phyloP scores from a whole-genome alignment of 30 jellyfish, hydroid and myxozoan genomes.

The Turritopsis rubra region DNA sequence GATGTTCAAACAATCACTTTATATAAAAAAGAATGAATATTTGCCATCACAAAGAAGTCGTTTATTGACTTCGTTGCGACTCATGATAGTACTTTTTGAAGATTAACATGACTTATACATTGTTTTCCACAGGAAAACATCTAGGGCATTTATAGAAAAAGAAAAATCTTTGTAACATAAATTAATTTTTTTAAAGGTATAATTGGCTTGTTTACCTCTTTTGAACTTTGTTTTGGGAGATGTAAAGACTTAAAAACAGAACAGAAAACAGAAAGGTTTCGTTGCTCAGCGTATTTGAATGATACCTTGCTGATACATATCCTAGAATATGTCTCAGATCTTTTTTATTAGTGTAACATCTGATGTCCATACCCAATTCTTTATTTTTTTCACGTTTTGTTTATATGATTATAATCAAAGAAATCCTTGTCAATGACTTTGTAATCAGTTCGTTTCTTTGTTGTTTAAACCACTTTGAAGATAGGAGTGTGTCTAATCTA shows the following conservation, averaged over 20 bases:
- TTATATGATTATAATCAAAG: background rate
- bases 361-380: background rate
- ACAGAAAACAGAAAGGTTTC: background rate
- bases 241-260: background rate
- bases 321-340: background rate
- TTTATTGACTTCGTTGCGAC: background rate
- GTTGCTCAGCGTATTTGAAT: background rate
- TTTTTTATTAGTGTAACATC: background rate
- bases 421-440: background rate
- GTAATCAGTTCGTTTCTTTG: background rate
- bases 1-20: background rate
- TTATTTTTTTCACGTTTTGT: background rate
- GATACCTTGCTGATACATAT: background rate
- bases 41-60: background rate
- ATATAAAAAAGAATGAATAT: background rate
- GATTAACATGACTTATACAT: background rate
- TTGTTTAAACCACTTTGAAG: background rate
- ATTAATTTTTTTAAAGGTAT: background rate
- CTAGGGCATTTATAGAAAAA: background rate
- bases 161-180: background rate
- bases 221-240: too few species aligned
- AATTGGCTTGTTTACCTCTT: background rate
- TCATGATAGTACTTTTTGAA: background rate
- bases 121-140: background rate
- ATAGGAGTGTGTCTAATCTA: too few species aligned